Percentiles rank a stretch among this genome's conserved stretches.
phyloP scores from a whole-genome alignment of 1,140 invertebrate genomes.

The Ceratina australensis region DNA sequence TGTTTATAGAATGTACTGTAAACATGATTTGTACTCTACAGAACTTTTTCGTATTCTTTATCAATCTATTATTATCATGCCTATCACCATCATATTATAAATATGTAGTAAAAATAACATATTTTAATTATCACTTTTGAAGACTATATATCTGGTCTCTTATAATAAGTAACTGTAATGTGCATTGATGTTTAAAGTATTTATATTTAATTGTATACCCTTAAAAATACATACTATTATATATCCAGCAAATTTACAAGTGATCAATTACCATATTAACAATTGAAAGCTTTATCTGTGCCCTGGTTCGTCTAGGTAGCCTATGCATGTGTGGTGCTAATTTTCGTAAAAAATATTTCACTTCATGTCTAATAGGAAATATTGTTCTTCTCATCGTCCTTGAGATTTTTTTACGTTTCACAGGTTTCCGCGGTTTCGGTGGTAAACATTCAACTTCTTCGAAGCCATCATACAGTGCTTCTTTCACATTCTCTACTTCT shows the following conservation, averaged over 20 bases:
- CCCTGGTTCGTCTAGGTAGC: constrained; percentile 72
- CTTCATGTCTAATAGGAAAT: constrained; percentile 74
- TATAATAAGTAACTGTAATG: constrained; percentile 12
- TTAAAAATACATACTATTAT: constrained; percentile 43
- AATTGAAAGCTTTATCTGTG: constrained; percentile 74
- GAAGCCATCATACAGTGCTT: constrained; percentile 49
- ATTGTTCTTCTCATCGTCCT: constrained; percentile 69
- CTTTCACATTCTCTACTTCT: constrained; percentile 37
- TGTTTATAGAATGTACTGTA: constrained; percentile 8
- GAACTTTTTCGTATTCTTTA: constrained; percentile 31
- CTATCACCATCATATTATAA: constrained; percentile 44
- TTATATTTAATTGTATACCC: constrained; percentile 16
- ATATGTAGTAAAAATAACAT: constrained; percentile 53
- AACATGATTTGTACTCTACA: constrained; percentile 51
- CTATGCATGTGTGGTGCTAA: constrained; percentile 72
- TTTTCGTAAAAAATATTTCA: constrained; percentile 71
- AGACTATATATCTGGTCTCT: constrained; percentile 8
- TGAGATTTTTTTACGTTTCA: constrained; percentile 42
- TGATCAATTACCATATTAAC: constrained; percentile 77
- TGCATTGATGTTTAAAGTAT: neutral
- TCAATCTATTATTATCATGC: constrained; percentile 43
- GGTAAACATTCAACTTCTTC: constrained; percentile 39
- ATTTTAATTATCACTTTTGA: constrained; percentile 25
- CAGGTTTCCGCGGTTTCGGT: constrained; percentile 21
- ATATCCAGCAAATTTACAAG: constrained; percentile 61